Base-by-base conservation (phyloP, 2,888 invertebrate genomes). In the Cyaniris semiargus region DNA sequence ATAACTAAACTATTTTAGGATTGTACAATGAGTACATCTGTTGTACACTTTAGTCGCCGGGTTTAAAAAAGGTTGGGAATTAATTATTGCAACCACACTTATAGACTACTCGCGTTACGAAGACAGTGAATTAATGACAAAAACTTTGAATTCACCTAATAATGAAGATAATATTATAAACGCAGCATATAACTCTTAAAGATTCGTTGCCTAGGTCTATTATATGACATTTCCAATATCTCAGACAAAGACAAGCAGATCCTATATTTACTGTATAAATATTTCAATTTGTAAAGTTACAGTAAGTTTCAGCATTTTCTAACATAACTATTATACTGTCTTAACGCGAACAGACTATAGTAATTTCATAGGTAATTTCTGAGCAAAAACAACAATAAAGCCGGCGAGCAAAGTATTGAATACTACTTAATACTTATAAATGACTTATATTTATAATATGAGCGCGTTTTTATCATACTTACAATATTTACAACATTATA, bases 1-100 rank as follows among this genome's bases (percentile, higher is more conserved):
- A 66, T 66, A 31, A 66, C 27, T 66, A 66, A 31, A 66, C 31
- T 66, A 66, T 66, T 31, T 31, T 66, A 66, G 60, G 23, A 66
- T 66, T 31, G 27, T 66, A 66, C 27, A 66, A 66, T 66, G 6
- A 66, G 27, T 66, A 66, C 66, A 66, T 66, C 27, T 66, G 15
- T 3, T n/a, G n/a, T 58, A 58, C 15, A 7, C 58, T 58, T 53
- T 18, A 18, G 15, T 58, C 58, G 58, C 21, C 56, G 56, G 7
- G 21, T 58, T 58, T 58, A 10, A 38, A 34, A 34, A 38, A 38
- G 38, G 8, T 21, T 58, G 56, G 56, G 27, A n/a, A 2, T 27
- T 27, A 38, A 38, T 44, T 44, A 13, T 44, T 44, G 44, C 44
- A 44, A 44, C 44, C 44, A 10, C 44, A 44, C 44, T 34, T 34